phyloP scores from a whole-genome alignment of 2,797 vertebrate species.

The Chiroxiphia lanceolata region DNA sequence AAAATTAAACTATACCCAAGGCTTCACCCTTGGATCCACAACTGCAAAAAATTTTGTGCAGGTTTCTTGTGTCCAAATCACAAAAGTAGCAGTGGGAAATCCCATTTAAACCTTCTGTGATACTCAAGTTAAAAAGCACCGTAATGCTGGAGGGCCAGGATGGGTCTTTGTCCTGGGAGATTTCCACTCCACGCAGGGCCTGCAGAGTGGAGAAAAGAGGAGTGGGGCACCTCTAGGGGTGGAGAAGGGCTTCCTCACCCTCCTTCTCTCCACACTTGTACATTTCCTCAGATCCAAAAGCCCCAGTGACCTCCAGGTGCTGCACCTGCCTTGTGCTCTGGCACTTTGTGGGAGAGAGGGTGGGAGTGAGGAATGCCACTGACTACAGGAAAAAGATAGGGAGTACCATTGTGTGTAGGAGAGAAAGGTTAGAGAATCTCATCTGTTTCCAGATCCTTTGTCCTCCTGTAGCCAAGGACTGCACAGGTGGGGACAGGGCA shows the following conservation, averaged over 20 bases:
- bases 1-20: background rate
- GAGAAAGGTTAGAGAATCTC: background rate
- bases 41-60: background rate
- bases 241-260: background rate
- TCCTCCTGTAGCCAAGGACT: background rate
- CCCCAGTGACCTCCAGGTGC: fast-evolving
- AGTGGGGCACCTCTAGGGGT: background rate
- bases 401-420: background rate
- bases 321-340: background rate
- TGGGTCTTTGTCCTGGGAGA: background rate
- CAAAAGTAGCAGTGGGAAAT: background rate
- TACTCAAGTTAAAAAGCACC: background rate
- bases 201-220: background rate
- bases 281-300: background rate
- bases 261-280: background rate
- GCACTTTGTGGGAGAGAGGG: background rate
- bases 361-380: background rate
- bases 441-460: background rate
- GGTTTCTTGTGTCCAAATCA: background rate
- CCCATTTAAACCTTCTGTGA: background rate
- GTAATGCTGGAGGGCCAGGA: background rate
- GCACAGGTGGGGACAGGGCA: no score
- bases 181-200: fast-evolving
- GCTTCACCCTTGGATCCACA: background rate
- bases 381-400: background rate